Evolutionary conservation across 2,888 invertebrate species (phyloP).

Genomic region (Mellilla xanthometata): DNA sequence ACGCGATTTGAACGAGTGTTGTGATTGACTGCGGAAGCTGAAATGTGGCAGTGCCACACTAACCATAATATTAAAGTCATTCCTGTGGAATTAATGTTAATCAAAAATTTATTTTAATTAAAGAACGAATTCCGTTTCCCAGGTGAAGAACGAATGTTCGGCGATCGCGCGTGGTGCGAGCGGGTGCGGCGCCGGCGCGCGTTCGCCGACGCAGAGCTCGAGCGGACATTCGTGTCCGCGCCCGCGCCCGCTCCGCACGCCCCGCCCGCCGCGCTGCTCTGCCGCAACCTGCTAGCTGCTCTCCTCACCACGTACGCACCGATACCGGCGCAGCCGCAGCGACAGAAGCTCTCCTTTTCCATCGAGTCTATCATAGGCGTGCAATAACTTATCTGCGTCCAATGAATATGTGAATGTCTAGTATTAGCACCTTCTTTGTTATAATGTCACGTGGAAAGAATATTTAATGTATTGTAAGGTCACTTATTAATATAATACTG

Average conservation of each 20-base stretch:
- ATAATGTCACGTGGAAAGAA: too few species aligned
- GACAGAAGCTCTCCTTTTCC: constrained; percentile 81
- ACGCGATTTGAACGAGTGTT: too few species aligned
- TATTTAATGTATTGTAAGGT: too few species aligned
- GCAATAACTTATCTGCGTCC: constrained; percentile 55
- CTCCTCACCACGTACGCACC: constrained; percentile 65
- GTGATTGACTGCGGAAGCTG: too few species aligned
- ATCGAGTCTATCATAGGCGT: constrained; percentile 88
- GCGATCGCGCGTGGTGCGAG: constrained; percentile 76
- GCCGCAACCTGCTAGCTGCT: constrained; percentile 73
- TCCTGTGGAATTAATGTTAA: too few species aligned
- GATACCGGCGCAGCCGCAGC: constrained; percentile 49
- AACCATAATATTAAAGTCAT: too few species aligned
- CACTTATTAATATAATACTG: too few species aligned
- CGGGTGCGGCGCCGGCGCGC: constrained; percentile 80
- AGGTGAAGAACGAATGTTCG: constrained; percentile 47
- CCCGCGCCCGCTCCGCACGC: constrained; percentile 29
- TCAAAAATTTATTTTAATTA: too few species aligned
- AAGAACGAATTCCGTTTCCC: constrained; percentile 1
- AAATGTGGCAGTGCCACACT: too few species aligned
- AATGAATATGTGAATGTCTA: too few species aligned
- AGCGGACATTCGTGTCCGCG: constrained; percentile 60
- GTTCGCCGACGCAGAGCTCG: constrained; percentile 87
- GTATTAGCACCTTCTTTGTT: too few species aligned
- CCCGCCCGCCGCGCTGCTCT: constrained; percentile 65